Base-by-base conservation (phyloP, 23 tunicate genomes). In the Aplidium turbinatum region DNA sequence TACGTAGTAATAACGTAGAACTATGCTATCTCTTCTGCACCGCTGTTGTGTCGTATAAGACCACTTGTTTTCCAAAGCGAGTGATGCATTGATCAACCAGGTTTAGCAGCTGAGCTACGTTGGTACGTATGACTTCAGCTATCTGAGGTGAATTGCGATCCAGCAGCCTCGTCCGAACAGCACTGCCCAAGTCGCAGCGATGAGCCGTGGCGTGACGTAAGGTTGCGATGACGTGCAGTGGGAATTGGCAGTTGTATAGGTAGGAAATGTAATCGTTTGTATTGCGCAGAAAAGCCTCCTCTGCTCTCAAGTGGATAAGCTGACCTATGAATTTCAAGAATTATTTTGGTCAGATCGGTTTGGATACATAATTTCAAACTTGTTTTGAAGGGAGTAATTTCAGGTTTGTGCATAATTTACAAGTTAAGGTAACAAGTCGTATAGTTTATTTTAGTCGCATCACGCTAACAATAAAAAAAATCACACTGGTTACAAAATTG, bases 221-320 rank as follows among this genome's bases (percentile, higher is more conserved):
- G 24, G 78, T 73, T 23, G 54, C 81, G 24, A 90, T 71, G 54
- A 80, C 97, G 72, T 76, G 81, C 1, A 65, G 7, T 0, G 97
- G 97, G 35, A 91, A 91, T 51, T 91, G 97, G 46, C 97, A 91
- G 65, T 91, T 84, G 82, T 91, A 76, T 55, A 91, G 72, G 47
- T 84, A 91, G 4, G 78, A 61, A 18, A 79, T 0, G 35, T 85
- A 88, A 27, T 72, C 91, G 27, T 55, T 38, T 38, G 78, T 38
- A 38, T 79, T 70, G 33, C 64, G 58, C 1, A 57, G 67, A 31
- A 91, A 84, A 1, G 97, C 97, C 1, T 74, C 84, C 25, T 91
- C 97, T 0, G 86, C 77, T 73, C 75, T 74, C 2, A 84, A 34
- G 53, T 84, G 86, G 22, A 91, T 35, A 31, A 91, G 72, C 0